Base-by-base conservation (phyloP, 2,888 invertebrate genomes). In the Penaeus monodon region DNA sequence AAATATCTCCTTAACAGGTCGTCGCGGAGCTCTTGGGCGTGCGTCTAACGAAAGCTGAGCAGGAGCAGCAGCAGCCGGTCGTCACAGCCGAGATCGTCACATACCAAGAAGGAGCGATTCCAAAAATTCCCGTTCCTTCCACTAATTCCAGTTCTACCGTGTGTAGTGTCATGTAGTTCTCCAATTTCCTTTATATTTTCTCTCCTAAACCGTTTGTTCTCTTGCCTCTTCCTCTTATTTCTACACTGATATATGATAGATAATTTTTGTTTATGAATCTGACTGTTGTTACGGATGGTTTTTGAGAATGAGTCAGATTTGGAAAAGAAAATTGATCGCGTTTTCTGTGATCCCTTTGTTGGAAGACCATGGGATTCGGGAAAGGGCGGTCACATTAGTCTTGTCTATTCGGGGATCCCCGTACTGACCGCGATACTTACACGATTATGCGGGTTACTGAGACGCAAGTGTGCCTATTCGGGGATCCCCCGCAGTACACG, bases 21-120 rank as follows among this genome's bases (percentile, higher is more conserved):
- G 95, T 96, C 22, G 95, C 96, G 1, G 95, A 94, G 91, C 93
- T 95, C 90, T 92, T 96, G 57, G 95, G 95, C 24, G 93, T 96
- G 33, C 94, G 94, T 90, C 92, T 96, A 88, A 94, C 94, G 33
- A 94, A 94, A 91, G 94, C 94, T 27, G 95, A 96, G 91, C 93
- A 94, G 91, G 96, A 96, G 91, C 94, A 94, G 90, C 94, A 95
- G 90, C 94, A 94, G 82, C 93, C 94, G 24, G 94, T 96, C 74
- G 94, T 96, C 1, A 94, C 94, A 91, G 95, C 95, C 0, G 95
- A 95, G 92, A 94, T 95, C 74, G 93, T 93, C 29, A 89, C 90
- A 38, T 90, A 89, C 78, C 84, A 90, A 91, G 88, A 90, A 81
- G 82, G 88, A 22, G 29, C 84, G 29, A 84, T 82, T 33, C 84